Evolutionary conservation across 35 echinoderm and acorn worm species (phyloP), one percentile per base, ranked within the genome.

Genomic region (Lytechinus pictus): DNA sequence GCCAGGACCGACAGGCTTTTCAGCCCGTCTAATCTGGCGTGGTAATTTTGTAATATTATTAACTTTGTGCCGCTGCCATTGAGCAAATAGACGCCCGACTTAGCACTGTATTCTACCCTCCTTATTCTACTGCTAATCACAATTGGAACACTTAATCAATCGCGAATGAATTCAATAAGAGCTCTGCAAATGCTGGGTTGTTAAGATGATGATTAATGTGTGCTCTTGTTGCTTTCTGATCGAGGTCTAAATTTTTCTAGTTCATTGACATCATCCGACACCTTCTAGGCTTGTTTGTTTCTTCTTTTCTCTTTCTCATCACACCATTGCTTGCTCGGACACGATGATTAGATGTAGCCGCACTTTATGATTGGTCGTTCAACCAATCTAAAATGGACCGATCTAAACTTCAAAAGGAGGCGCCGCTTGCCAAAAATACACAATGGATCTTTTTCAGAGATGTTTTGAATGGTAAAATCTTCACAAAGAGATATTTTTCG

Each of bases 31-130:
- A 90, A 90, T 90, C 88, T 54, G 29, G 52, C 88, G 29, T 52
- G 88, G 88, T 90, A 90, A 90, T 90, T 90, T 54, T 90, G 88
- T 54, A 90, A 90, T 90, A 90, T 90, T 54, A 90, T 90, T 90
- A 90, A 52, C 28, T 90, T 54, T 44, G 52, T 44, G 52, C 88
- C 52, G 88, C 52, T 90, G 88, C 52, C 29, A 54, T 54, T 52
- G 52, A 90, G 88, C 88, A 90, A 90, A 90, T 54, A 54, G 52
- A 90, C 14, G 88, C 88, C 52, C 52, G 88, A 44, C 33, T 90
- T 90, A 90, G 28, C 88, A 44, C 88, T 19, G 52, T 90, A 90
- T 90, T 90, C 29, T 16, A 28, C 52, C 88, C 52, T 90, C 44
- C 27, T 54, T 79, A 16, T 79, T 79, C 66, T 79, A 24, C 66